Conservation (phyloP, 2,888 invertebrate genomes). For the Anthophora plumipes region DNA sequence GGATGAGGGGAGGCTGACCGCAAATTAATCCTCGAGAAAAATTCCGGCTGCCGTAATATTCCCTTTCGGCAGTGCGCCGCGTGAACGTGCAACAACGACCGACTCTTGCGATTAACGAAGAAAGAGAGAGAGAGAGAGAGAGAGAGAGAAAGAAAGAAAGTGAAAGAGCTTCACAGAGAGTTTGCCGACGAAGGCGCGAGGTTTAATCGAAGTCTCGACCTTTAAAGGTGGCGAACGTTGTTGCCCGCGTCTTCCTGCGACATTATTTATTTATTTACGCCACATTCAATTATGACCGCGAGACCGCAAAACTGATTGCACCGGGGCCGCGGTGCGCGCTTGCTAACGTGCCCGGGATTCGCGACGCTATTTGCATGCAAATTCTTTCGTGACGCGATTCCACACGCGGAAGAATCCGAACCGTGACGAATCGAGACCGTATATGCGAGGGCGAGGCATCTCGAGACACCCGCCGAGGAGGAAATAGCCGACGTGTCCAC, state of each 20-base stretch:
- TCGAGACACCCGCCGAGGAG: not conserved
- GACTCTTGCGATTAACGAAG: not conserved
- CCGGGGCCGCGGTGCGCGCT: conserved; percentile 45
- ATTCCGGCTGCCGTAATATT: conserved; percentile 76
- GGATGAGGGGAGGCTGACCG: conserved; percentile 72
- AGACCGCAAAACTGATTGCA: conserved; percentile 82
- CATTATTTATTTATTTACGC: conserved; percentile 84
- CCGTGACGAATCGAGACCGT: conserved; percentile 66
- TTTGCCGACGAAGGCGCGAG: conserved; percentile 70
- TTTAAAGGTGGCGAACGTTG: conserved; percentile 72
- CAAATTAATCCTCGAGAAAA: conserved; percentile 80
- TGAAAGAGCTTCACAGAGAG: conserved; percentile 64
- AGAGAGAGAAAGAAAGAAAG: not conserved
- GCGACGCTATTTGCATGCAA: conserved; percentile 83
- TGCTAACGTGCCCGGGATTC: conserved; percentile 71
- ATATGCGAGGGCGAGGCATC: conserved; percentile 44
- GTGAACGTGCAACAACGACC: conserved; percentile 26
- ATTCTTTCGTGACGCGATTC: conserved; percentile 72
- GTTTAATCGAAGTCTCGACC: conserved; percentile 82
- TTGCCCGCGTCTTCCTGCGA: conserved; percentile 69
- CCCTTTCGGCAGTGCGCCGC: conserved; percentile 72
- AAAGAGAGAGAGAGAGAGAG: not conserved
- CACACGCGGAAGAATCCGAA: conserved; percentile 68
- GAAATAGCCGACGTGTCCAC: not conserved
- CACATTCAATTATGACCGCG: conserved; percentile 82